Base-by-base conservation (phyloP, 2,888 invertebrate genomes). In the Lepetodrilus schrolli region DNA sequence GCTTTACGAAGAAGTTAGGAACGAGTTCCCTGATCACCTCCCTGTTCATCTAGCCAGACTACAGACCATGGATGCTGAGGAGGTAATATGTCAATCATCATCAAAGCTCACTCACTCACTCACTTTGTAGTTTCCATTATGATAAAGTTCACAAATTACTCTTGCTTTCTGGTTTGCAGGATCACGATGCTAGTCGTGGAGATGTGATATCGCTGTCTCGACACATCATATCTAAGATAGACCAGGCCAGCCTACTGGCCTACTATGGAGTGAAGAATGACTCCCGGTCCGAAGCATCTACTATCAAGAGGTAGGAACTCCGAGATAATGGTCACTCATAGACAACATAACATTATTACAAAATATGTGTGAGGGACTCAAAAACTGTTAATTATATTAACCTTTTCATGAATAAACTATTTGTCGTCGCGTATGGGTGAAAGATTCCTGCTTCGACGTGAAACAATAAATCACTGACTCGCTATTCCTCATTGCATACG, bases 221-320 rank as follows among this genome's bases (percentile, higher is more conserved):
- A 88, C 91, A 93, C 89, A 94, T 95, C 20, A 92, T 95, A 69
- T 91, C 92, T 7, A 92, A 93, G 77, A 94, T 96, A 23, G 95
- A 97, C 88, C 94, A 94, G 80, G 94, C 95, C 21, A 93, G 94
- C 80, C 90, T 98, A 78, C 92, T 98, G 34, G 94, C 95, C 0
- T 95, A 94, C 89, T 93, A 95, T 78, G 97, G 97, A 3, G 93
- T 95, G 84, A 97, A 97, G 91, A 93, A 93, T 74, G 97, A 98
- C 90, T 93, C 79, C 10, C 79, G 87, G 70, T 91, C 93, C 0
- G 96, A 97, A 89, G 95, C 97, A 1, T 92, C 92, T 43, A 96
- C 96, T 91, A 94, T 95, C 77, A 97, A 96, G 92, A 93, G 92
- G 95, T 95, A 88, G 92, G 92, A 43, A 17, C 43, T 43, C n/a